Evolutionary conservation across 2,113 vertebrate species (phyloP).

Genomic region (Oncorhynchus keta): DNA sequence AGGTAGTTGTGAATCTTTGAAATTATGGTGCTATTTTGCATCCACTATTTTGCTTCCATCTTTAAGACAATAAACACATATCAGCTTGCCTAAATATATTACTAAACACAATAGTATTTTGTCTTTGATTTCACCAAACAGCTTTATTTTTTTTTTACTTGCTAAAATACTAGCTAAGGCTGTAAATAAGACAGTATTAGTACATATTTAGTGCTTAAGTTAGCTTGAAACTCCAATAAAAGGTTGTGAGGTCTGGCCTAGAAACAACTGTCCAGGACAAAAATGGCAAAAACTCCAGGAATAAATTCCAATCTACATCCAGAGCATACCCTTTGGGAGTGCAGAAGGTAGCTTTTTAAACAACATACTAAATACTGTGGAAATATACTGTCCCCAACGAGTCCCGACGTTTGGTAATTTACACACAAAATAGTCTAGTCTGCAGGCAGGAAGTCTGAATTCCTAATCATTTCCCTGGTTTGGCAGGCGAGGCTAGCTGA

Average conservation of each 20-base stretch:
- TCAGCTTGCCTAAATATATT: too few relatives aligned
- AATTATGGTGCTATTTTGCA: too few relatives aligned
- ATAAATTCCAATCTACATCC: neutral
- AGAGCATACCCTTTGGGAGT: neutral
- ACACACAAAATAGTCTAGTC: neutral
- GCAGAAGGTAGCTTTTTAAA: neutral
- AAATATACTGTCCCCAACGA: neutral
- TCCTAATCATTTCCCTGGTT: neutral
- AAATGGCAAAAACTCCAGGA: conserved; percentile 23
- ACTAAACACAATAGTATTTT: too few relatives aligned
- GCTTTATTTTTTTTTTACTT: conserved; percentile 23
- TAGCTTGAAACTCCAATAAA: conserved; percentile 54
- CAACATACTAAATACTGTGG: neutral
- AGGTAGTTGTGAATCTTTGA: too few relatives aligned
- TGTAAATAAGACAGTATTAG: conserved; percentile 27
- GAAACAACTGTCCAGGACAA: conserved; percentile 61
- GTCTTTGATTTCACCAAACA: conserved; percentile 4
- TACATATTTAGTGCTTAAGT: conserved; percentile 62
- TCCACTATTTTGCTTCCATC: too few relatives aligned
- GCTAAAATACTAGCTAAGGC: neutral
- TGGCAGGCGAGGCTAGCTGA: neutral
- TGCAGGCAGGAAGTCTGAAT: neutral
- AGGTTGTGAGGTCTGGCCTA: conserved; percentile 52
- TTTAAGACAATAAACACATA: too few relatives aligned
- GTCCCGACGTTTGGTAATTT: neutral